These are phyloP conservation scores for Colinus virginianus DNA, from an alignment of 2,113 vertebrate species.

Conservation along the genomic window DNA sequence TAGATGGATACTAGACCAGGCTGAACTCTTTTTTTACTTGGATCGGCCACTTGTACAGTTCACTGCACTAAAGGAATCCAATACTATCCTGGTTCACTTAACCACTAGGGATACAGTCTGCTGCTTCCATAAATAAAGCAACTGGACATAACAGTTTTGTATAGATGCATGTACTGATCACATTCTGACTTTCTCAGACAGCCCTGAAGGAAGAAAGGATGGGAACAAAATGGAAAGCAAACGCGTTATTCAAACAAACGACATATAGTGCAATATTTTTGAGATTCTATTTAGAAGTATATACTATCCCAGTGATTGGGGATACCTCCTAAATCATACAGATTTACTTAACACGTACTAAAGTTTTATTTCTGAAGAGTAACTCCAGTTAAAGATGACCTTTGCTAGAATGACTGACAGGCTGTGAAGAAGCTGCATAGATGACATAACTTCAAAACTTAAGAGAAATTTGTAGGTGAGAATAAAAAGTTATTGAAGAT, in stretches of 20 bases:
- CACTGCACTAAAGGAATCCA: background rate
- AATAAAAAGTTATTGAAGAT: background rate
- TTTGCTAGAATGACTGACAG: background rate
- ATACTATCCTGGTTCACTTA: background rate
- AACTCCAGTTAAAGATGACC: background rate
- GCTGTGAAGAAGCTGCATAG: background rate
- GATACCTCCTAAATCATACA: background rate
- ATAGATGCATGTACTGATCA: background rate
- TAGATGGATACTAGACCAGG: background rate
- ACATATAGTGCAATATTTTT: background rate
- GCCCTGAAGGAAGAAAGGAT: background rate
- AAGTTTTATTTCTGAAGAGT: background rate
- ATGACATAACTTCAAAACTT: background rate
- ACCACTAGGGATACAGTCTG: background rate
- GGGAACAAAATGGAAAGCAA: background rate
- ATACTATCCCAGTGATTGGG: background rate
- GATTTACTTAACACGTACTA: background rate
- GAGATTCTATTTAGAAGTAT: background rate
- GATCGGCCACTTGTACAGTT: no score
- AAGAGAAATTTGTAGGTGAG: background rate
- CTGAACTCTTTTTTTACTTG: background rate
- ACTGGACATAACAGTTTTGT: accelerated
- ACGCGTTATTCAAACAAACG: background rate
- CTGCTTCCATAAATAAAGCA: background rate
- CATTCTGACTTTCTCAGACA: background rate